These are phyloP conservation scores for Lordiphosa clarofinis DNA, from an alignment of 1,140 invertebrate species.

Conservation along the genomic window DNA sequence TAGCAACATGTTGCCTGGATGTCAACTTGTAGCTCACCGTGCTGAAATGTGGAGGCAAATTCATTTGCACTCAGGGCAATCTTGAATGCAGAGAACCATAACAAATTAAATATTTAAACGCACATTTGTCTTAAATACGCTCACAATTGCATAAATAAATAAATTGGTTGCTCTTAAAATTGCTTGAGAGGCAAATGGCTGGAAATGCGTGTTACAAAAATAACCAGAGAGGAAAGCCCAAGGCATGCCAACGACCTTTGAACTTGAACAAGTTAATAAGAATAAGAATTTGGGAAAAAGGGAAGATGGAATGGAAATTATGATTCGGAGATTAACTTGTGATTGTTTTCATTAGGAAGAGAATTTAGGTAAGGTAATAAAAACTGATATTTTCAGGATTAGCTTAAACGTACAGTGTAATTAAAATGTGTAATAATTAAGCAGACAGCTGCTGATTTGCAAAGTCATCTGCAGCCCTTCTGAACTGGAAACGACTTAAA, in stretches of 20 bases:
- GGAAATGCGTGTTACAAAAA: constrained; percentile 27
- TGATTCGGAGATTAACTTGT: too few relatives aligned
- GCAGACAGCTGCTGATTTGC: neutral
- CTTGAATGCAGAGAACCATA: constrained; percentile 29
- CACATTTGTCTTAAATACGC: constrained; percentile 39
- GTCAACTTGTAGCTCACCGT: constrained; percentile 36
- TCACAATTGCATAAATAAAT: constrained; percentile 49
- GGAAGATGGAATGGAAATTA: too few relatives aligned
- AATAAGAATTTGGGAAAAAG: neutral
- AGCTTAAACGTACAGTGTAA: too few relatives aligned
- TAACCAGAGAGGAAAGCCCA: constrained; percentile 6
- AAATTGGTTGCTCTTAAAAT: constrained; percentile 26
- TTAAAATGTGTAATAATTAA: too few relatives aligned
- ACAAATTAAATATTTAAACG: constrained; percentile 38
- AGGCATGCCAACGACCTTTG: constrained; percentile 1
- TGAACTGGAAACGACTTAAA: too few relatives aligned
- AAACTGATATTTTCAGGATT: too few relatives aligned
- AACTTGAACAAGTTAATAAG: constrained; percentile 3
- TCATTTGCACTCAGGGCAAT: too few relatives aligned
- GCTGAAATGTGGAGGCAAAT: neutral
- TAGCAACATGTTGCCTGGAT: constrained; percentile 1
- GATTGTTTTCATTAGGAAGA: constrained; percentile 20
- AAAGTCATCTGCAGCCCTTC: neutral
- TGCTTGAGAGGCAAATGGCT: neutral
- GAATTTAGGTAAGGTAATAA: too few relatives aligned